Percentiles rank a stretch among this genome's conserved stretches.
These are phyloP conservation scores for Polietes domitor DNA, from an alignment of 2,888 invertebrate species.

Conservation along the genomic window DNA sequence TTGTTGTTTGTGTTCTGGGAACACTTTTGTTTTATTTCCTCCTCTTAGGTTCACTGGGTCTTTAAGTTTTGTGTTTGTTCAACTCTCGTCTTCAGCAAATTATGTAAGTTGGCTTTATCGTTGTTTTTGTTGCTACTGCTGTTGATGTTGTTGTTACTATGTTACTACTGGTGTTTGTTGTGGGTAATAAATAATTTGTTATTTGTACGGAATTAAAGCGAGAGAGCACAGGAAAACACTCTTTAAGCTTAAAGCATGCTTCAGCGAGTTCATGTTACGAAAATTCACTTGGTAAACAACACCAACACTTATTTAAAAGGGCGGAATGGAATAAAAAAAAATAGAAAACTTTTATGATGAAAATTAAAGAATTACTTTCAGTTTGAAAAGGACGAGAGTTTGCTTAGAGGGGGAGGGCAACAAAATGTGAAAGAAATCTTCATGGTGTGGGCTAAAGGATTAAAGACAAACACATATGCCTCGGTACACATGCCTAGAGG, in stretches of 20 bases:
- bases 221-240: slow-evolving; percentile 21
- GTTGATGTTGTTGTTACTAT: background rate
- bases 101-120: slow-evolving; percentile 17
- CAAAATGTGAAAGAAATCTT: too few species aligned
- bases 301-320: background rate
- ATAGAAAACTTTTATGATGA: background rate
- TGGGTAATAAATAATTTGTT: slow-evolving; percentile 39
- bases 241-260: slow-evolving; percentile 1
- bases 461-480: background rate
- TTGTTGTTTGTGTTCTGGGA: background rate
- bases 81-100: slow-evolving; percentile 19
- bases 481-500: background rate
- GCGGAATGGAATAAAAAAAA: background rate
- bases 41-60: slow-evolving; percentile 36
- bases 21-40: slow-evolving; percentile 21
- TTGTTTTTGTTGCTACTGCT: slow-evolving; percentile 25
- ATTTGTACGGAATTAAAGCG: slow-evolving; percentile 6
- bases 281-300: slow-evolving; percentile 7
- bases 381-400: background rate
- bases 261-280: background rate
- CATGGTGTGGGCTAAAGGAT: background rate
- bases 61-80: slow-evolving; percentile 45
- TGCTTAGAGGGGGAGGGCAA: too few species aligned
- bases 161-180: background rate
- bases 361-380: background rate